These are phyloP conservation scores for Brotula barbata DNA, from an alignment of 2,797 vertebrate species.

Conservation along the genomic window DNA sequence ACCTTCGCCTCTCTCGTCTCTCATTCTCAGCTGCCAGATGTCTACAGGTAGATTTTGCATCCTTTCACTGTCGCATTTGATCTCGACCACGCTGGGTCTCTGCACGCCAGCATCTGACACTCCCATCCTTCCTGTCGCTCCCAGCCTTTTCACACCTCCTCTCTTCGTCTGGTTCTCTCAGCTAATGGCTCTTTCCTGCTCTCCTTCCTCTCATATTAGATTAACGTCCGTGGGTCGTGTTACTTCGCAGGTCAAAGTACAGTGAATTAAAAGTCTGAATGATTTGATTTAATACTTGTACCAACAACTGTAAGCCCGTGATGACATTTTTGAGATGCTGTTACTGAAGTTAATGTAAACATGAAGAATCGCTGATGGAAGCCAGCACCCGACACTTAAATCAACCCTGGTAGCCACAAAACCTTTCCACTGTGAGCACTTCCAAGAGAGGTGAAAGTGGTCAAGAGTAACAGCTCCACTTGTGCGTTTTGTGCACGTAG, in stretches of 20 bases:
- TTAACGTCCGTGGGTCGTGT: not conserved
- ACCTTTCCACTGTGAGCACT: too few relatives aligned
- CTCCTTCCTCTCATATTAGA: too few relatives aligned
- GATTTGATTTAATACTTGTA: not conserved
- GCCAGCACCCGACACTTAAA: too few relatives aligned
- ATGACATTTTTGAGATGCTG: too few relatives aligned
- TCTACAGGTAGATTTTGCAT: conserved; percentile 35
- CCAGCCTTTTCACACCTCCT: conserved; percentile 50
- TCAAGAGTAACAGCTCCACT: too few relatives aligned
- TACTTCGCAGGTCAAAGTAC: conserved; percentile 1
- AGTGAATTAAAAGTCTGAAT: not conserved
- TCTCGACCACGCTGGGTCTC: conserved; percentile 22
- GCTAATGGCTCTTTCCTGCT: conserved; percentile 3
- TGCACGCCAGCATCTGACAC: conserved; percentile 46
- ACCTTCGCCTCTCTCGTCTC: conserved; percentile 15
- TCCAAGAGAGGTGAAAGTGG: too few relatives aligned
- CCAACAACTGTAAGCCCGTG: not conserved
- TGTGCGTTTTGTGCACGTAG: too few relatives aligned
- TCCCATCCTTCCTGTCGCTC: conserved; percentile 34
- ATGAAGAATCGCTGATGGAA: too few relatives aligned
- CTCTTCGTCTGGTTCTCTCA: conserved; percentile 26
- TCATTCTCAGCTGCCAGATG: conserved; percentile 28
- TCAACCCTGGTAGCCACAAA: too few relatives aligned
- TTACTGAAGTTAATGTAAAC: too few relatives aligned
- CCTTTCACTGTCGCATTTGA: conserved; percentile 13